Conservation (phyloP, 2,888 invertebrate genomes). For the Pollenia labialis region DNA sequence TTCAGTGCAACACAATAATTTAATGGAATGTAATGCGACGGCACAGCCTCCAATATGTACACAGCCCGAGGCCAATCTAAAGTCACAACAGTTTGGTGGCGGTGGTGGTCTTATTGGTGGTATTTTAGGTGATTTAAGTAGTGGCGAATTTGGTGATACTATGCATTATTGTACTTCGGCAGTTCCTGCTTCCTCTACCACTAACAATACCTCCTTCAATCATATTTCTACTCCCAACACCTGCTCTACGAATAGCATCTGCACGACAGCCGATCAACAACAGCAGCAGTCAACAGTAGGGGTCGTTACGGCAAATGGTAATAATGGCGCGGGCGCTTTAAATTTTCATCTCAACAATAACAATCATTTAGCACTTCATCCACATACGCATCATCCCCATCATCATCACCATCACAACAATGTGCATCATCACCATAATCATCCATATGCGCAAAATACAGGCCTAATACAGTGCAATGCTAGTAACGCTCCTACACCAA, state of each 20-base stretch:
- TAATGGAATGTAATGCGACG: conserved; percentile 81
- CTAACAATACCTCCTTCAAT: conserved; percentile 66
- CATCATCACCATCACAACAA: conserved; percentile 75
- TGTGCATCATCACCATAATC: conserved; percentile 68
- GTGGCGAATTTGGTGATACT: conserved; percentile 83
- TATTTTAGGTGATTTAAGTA: conserved; percentile 82
- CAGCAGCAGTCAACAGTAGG: conserved; percentile 62
- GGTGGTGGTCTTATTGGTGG: conserved; percentile 82
- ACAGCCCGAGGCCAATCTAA: conserved; percentile 83
- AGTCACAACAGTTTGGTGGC: conserved; percentile 77
- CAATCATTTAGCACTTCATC: conserved; percentile 77
- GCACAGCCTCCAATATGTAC: conserved; percentile 83
- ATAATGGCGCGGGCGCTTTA: conserved; percentile 81
- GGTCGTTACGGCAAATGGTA: conserved; percentile 72
- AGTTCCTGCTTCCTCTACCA: conserved; percentile 76
- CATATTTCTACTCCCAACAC: conserved; percentile 61
- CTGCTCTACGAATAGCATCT: conserved; percentile 68
- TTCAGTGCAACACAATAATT: conserved; percentile 77
- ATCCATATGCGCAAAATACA: conserved; percentile 78
- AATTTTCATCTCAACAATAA: conserved; percentile 82
- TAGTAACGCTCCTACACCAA: conserved; percentile 78
- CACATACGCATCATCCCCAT: conserved; percentile 77
- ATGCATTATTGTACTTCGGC: conserved; percentile 82
- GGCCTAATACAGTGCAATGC: conserved; percentile 84
- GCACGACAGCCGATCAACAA: conserved; percentile 72